These are phyloP conservation scores for Drosophila lini DNA, from an alignment of 1,140 invertebrate genomes.

Conservation along the genomic window DNA sequence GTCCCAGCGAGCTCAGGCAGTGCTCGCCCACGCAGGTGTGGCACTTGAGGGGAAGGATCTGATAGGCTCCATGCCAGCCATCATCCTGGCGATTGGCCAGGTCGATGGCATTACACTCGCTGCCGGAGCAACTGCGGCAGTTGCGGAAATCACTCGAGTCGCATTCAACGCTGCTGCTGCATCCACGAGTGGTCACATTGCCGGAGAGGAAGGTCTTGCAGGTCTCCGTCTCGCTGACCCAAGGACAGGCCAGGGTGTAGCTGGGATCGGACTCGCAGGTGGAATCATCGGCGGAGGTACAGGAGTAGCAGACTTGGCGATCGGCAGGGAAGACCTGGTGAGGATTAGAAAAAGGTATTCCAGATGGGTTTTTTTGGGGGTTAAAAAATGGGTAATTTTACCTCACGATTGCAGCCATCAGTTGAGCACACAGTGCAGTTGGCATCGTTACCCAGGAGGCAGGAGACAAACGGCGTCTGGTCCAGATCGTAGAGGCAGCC, in stretches of 20 bases:
- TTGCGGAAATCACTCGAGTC: constrained; percentile 58
- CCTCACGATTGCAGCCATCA: constrained; percentile 76
- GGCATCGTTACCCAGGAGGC: constrained; percentile 58
- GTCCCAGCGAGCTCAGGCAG: constrained; percentile 65
- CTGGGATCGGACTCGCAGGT: constrained; percentile 65
- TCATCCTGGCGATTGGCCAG: constrained; percentile 64
- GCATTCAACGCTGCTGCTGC: constrained; percentile 63
- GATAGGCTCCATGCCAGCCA: constrained; percentile 69
- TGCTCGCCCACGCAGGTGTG: constrained; percentile 68
- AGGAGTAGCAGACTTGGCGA: constrained; percentile 69
- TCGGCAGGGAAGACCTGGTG: constrained; percentile 68
- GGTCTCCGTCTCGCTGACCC: constrained; percentile 57
- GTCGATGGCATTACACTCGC: constrained; percentile 73
- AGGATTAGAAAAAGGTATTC: background rate
- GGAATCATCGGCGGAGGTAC: constrained; percentile 67
- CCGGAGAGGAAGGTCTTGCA: constrained; percentile 54
- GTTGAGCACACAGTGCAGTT: constrained; percentile 59
- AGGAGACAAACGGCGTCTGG: constrained; percentile 59
- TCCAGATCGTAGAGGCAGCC: constrained; percentile 69
- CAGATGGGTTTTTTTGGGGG: fast-evolving
- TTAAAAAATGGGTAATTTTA: background rate
- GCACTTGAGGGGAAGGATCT: constrained; percentile 65
- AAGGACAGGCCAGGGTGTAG: constrained; percentile 40
- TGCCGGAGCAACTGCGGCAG: constrained; percentile 67
- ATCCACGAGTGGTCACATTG: constrained; percentile 72